Percentiles rank a stretch among this genome's conserved stretches.
phyloP scores from a whole-genome alignment of 1,140 invertebrate genomes.

The Magallana angulata region DNA sequence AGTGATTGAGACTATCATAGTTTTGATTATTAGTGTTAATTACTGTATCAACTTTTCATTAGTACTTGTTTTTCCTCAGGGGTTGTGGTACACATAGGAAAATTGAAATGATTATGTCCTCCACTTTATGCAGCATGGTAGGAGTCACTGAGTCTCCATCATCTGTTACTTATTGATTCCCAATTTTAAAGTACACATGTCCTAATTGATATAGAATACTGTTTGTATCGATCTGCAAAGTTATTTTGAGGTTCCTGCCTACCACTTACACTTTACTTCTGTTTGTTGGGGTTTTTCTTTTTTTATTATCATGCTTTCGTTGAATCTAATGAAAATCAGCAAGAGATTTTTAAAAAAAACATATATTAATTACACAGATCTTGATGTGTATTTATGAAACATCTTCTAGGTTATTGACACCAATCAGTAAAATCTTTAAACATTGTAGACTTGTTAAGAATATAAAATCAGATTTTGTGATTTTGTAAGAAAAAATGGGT shows the following conservation, averaged over 20 bases:
- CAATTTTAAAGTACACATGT: slow-evolving; percentile 27
- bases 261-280: neutral
- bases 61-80: slow-evolving; percentile 12
- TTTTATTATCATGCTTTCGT: neutral
- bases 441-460: no score
- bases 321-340: no score
- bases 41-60: neutral
- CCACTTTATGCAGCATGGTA: neutral
- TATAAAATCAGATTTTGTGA: no score
- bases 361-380: no score
- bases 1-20: neutral
- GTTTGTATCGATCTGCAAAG: slow-evolving; percentile 3
- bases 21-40: neutral
- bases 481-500: no score
- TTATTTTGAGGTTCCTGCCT: slow-evolving; percentile 7
- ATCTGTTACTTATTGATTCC: neutral
- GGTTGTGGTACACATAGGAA: slow-evolving; percentile 25
- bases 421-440: no score
- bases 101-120: neutral
- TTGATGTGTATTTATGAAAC: no score
- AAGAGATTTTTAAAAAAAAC: no score
- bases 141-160: neutral
- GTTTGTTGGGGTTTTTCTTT: neutral
- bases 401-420: no score
- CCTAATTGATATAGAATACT: slow-evolving; percentile 13